These are phyloP conservation scores for Mormyrus iriodes DNA, from an alignment of 2,113 vertebrate species.

Conservation along the genomic window DNA sequence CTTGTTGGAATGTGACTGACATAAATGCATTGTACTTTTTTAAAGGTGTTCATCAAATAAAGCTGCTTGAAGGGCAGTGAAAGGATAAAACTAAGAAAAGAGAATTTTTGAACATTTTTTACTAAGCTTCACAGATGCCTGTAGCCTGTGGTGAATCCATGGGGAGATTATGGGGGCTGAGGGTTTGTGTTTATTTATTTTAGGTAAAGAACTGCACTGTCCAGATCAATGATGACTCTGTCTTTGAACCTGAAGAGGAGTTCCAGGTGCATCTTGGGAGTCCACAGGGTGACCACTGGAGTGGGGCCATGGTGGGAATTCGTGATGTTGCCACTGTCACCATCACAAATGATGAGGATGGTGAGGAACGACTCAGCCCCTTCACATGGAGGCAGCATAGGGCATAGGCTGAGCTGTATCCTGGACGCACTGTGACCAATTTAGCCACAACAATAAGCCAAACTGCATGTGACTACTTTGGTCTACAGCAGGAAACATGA, in stretches of 20 bases:
- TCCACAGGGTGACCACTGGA: constrained; percentile 89
- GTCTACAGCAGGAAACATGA: not conserved
- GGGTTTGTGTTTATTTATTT: not conserved
- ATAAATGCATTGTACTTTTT: not conserved
- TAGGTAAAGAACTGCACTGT: constrained; percentile 92
- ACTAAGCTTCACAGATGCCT: not conserved
- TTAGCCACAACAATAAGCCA: not conserved
- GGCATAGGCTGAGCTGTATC: not conserved
- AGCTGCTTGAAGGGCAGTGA: not conserved
- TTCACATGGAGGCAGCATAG: not conserved
- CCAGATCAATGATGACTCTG: constrained; percentile 77
- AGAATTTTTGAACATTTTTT: not conserved
- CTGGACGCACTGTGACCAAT: not conserved
- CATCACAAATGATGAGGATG: constrained; percentile 90
- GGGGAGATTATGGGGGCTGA: not conserved
- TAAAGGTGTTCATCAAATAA: not conserved
- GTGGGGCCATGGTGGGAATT: constrained; percentile 80
- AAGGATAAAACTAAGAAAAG: not conserved
- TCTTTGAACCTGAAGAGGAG: constrained; percentile 92
- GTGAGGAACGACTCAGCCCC: constrained; percentile 52
- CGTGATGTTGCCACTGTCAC: constrained; percentile 71
- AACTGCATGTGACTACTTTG: not conserved
- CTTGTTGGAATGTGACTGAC: not conserved
- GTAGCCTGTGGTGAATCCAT: not conserved
- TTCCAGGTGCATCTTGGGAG: constrained; percentile 79